These are phyloP conservation scores for Coremacera marginata DNA, from an alignment of 2,888 invertebrate species.

Conservation along the genomic window DNA sequence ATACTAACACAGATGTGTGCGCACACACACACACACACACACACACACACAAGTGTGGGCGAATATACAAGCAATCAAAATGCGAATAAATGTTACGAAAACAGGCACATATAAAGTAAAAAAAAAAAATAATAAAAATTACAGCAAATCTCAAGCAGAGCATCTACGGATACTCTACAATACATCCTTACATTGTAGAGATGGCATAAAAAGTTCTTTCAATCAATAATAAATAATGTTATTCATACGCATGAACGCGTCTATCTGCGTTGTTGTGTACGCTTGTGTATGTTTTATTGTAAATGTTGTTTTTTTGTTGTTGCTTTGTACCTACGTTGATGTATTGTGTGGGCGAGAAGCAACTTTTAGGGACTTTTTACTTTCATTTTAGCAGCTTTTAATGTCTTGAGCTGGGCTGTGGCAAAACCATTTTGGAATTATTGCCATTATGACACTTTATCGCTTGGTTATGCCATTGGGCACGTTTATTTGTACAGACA, in stretches of 20 bases:
- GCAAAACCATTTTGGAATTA: background rate
- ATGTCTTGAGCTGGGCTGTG: background rate
- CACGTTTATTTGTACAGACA: no score
- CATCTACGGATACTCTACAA: background rate
- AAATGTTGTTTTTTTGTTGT: background rate
- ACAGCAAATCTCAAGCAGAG: background rate
- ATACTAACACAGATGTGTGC: background rate
- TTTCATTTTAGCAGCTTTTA: background rate
- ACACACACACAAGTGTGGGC: background rate
- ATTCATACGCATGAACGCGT: constrained; percentile 49
- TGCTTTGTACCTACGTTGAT: background rate
- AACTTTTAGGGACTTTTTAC: background rate
- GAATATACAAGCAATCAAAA: background rate
- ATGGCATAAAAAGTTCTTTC: background rate
- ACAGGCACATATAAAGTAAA: background rate
- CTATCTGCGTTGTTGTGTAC: constrained; percentile 42
- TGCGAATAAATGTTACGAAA: background rate
- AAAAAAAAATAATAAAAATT: background rate
- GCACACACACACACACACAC: background rate
- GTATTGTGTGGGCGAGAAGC: background rate
- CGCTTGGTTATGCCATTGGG: background rate
- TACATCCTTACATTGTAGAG: background rate
- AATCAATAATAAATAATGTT: constrained; percentile 47
- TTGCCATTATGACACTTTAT: background rate
- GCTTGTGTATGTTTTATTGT: background rate